Percentiles rank a stretch among this genome's conserved stretches.
phyloP scores from a whole-genome alignment of 1,140 invertebrate genomes.

The Hyles euphorbiae region DNA sequence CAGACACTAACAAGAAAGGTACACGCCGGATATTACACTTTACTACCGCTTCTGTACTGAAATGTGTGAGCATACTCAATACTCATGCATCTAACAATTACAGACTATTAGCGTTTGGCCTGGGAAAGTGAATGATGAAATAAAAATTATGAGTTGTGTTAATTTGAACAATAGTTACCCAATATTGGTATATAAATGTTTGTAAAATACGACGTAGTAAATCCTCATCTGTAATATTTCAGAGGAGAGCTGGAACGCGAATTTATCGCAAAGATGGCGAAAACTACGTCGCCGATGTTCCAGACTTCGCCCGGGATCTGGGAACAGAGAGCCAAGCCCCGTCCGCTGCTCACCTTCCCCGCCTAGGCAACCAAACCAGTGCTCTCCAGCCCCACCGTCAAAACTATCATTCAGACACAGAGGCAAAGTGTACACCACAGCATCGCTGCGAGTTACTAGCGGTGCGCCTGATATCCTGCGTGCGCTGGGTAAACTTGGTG shows the following conservation, averaged over 20 bases:
- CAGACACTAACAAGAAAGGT: slow-evolving; percentile 71
- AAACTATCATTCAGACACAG: slow-evolving; percentile 71
- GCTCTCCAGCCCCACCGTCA: slow-evolving; percentile 57
- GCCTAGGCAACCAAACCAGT: slow-evolving; percentile 60
- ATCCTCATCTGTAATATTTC: slow-evolving; percentile 42
- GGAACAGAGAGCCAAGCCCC: slow-evolving; percentile 66
- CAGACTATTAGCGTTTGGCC: no score
- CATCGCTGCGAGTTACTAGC: slow-evolving; percentile 79
- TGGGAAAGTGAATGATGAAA: no score
- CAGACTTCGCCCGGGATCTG: slow-evolving; percentile 75
- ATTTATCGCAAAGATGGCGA: slow-evolving; percentile 83
- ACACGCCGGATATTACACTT: slow-evolving; percentile 12
- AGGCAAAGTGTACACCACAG: slow-evolving; percentile 77
- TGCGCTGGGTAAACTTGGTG: slow-evolving; percentile 81
- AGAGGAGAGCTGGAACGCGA: slow-evolving; percentile 85
- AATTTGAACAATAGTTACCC: no score
- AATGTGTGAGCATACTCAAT: no score
- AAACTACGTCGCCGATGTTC: slow-evolving; percentile 81
- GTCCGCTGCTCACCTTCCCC: slow-evolving; percentile 72
- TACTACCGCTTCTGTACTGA: neutral
- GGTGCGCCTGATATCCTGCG: slow-evolving; percentile 78
- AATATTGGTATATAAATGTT: no score
- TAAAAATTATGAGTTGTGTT: no score
- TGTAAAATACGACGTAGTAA: no score
- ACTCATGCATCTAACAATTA: no score